Evolutionary conservation across 2,888 invertebrate species (phyloP), one percentile per base, ranked within the genome.

Genomic region (Epinotia brunnichana): DNA sequence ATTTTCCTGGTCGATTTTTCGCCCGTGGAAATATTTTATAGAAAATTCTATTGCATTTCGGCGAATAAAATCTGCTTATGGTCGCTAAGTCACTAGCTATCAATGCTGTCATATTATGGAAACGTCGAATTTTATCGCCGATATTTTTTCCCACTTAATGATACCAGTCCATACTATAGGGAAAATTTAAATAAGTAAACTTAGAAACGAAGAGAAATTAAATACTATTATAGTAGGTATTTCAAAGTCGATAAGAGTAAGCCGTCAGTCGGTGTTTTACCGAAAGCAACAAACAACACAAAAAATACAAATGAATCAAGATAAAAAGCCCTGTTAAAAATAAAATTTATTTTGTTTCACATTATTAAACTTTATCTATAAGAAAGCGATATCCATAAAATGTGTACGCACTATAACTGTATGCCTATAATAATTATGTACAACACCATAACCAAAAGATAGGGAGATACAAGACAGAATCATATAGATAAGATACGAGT

Each of bases 401-500:
- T 70, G 57, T 57, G 57, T 64, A 44, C 62, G 39, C 29, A 41
- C 29, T 62, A 48, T 29, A 57, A 48, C 35, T 17, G 7, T 35
- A 48, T 35, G 57, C 35, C 48, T 62, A 63, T 63, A 63, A 67
- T 67, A 61, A 68, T 67, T 68, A 72, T 68, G 61, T 68, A 61
- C 44, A 44, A 67, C 71, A 72, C 29, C 71, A 35, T 61, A 60
- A 61, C 60, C 56, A 53, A 48, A 19, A 63, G 73, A 69, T 62
- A 69, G 9, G 39, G 13, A 63, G 41, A 63, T 59, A 63, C 57
- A 63, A 74, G 79, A 82, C 81, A 79, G 57, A 68, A 82, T 78
- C 74, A 67, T 51, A 11, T 19, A 87, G 90, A 90, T 90, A 89
- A 90, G 89, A 90, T 90, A 86, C 35, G 78, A 74, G 54, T 75